Evolutionary conservation across 2,888 invertebrate species (phyloP).

Genomic region (Tanypteryx hageni): DNA sequence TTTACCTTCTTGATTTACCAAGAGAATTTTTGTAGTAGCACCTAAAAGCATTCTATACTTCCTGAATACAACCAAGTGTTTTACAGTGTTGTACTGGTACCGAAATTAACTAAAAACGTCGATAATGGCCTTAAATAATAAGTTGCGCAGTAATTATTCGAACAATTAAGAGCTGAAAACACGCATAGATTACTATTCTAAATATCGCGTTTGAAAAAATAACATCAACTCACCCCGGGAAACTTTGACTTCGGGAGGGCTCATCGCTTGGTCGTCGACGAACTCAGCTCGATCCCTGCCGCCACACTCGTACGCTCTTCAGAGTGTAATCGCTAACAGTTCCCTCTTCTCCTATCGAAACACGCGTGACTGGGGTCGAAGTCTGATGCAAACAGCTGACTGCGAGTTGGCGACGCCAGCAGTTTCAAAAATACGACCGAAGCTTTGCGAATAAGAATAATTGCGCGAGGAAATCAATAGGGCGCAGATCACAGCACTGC

Average conservation of each 20-base stretch:
- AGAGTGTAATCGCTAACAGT: not conserved
- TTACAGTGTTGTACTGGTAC: too few species aligned
- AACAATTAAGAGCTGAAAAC: too few species aligned
- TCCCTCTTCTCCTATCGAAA: constrained; percentile 22
- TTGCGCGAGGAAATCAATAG: not conserved
- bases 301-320: not conserved
- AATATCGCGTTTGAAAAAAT: not conserved
- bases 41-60: too few species aligned
- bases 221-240: constrained; percentile 15
- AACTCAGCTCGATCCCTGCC: too few species aligned
- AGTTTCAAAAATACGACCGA: not conserved
- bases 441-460: not conserved
- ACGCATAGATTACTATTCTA: too few species aligned
- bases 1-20: too few species aligned
- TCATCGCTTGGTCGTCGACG: not conserved
- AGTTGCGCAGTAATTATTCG: too few species aligned
- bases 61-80: too few species aligned
- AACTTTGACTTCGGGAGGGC: constrained; percentile 16
- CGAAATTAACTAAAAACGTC: too few species aligned
- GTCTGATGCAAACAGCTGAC: constrained; percentile 25
- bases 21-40: too few species aligned
- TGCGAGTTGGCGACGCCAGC: constrained; percentile 34
- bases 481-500: not conserved
- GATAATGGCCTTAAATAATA: too few species aligned
- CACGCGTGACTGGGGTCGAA: constrained; percentile 39